Conservation (phyloP, 2,797 vertebrate genomes). For the Myotis planiceps region DNA sequence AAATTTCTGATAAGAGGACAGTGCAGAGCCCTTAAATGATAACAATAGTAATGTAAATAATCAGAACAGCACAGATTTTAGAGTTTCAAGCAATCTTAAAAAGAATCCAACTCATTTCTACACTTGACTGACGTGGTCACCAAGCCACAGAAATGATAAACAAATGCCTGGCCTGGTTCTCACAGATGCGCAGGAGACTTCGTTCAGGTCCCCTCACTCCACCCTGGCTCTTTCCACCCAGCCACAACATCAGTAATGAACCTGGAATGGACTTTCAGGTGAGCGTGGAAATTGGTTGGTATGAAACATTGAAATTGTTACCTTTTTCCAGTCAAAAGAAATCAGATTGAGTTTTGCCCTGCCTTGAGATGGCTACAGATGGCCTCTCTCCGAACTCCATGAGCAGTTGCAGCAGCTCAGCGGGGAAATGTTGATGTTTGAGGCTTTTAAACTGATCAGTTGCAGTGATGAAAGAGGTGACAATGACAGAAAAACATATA, state of each 20-base stretch:
- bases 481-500: neutral
- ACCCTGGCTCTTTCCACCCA: neutral
- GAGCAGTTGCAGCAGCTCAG: neutral
- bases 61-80: neutral
- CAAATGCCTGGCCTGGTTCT: neutral
- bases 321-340: neutral
- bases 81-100: neutral
- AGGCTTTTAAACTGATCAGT: neutral
- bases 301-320: neutral
- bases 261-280: neutral
- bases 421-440: too few species aligned
- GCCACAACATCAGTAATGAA: neutral
- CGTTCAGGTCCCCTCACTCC: neutral
- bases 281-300: neutral
- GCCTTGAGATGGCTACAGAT: neutral
- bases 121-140: neutral
- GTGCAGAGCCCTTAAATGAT: neutral
- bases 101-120: neutral
- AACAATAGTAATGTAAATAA: neutral
- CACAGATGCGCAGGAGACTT: neutral
- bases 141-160: neutral
- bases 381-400: neutral
- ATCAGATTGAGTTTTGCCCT: neutral
- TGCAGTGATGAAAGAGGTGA: neutral
- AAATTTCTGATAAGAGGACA: neutral